phyloP scores from a whole-genome alignment of 2,888 invertebrate species.

The Xestia ashworthii region DNA sequence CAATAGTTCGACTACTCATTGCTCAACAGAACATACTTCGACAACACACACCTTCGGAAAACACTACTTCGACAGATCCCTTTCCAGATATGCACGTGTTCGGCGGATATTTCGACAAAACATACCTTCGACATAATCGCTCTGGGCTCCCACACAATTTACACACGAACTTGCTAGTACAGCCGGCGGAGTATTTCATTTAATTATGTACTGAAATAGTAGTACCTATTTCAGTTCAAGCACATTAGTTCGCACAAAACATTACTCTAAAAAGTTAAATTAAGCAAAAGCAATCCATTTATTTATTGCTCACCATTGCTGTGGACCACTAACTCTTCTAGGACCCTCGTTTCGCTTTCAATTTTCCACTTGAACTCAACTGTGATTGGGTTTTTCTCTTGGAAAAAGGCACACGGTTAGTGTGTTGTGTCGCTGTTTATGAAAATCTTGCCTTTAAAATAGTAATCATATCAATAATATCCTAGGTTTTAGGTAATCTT shows the following conservation, averaged over 20 bases:
- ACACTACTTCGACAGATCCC: no score
- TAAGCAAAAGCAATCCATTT: constrained; percentile 19
- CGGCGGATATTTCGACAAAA: no score
- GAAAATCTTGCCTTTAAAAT: neutral
- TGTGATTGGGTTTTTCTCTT: constrained; percentile 39
- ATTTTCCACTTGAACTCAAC: constrained; percentile 40
- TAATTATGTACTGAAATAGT: no score
- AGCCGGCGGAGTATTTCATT: no score
- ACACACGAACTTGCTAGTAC: no score
- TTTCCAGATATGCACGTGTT: no score
- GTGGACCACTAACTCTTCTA: constrained; percentile 43
- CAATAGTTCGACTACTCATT: no score
- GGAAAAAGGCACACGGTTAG: neutral
- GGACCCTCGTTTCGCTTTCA: constrained; percentile 30
- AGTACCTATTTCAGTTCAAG: no score
- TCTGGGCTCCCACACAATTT: no score
- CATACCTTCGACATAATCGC: no score
- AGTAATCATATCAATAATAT: neutral
- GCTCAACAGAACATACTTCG: no score
- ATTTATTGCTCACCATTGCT: constrained; percentile 28
- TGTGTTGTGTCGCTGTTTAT: neutral
- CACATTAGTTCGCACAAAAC: constrained; percentile 6
- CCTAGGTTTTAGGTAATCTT: neutral
- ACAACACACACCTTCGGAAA: no score
- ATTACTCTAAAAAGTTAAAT: constrained; percentile 36